Conservation (phyloP, 2,113 vertebrate genomes). For the Sisor rabdophorus region DNA sequence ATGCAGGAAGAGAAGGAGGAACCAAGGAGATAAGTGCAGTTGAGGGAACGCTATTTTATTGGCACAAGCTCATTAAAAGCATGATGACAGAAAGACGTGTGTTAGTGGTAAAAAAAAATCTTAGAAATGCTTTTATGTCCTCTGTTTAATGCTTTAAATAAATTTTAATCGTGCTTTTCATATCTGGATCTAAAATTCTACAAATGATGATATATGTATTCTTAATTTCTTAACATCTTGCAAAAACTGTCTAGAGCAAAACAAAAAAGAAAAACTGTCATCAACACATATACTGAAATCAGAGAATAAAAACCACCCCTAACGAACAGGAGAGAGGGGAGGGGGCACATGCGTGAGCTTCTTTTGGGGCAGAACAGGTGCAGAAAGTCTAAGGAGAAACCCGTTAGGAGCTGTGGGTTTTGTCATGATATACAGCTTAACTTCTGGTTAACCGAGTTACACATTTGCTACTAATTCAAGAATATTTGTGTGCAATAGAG, state of each 20-base stretch:
- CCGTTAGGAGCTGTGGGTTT: conserved; percentile 28
- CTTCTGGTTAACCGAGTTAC: conserved; percentile 31
- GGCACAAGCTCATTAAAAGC: neutral
- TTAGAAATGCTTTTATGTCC: neutral
- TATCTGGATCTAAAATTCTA: neutral
- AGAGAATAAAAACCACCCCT: conserved; percentile 26
- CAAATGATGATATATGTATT: neutral
- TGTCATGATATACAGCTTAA: conserved; percentile 20
- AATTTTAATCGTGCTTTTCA: neutral
- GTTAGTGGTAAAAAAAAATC: neutral
- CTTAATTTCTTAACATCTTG: neutral
- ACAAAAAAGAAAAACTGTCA: neutral
- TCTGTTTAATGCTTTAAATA: neutral
- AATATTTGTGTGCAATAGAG: conserved; percentile 1
- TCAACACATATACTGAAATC: conserved; percentile 14
- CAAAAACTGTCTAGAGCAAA: conserved; percentile 2
- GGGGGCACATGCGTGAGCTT: conserved; percentile 1
- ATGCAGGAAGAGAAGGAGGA: neutral
- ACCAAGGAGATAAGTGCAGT: neutral
- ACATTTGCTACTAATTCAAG: conserved; percentile 33
- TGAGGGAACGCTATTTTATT: neutral
- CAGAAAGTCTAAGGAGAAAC: conserved; percentile 20
- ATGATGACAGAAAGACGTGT: conserved; percentile 15
- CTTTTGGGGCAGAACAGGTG: conserved; percentile 35
- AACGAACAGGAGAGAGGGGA: conserved; percentile 21